Evolutionary conservation across 1,140 invertebrate species (phyloP), one percentile per base, ranked within the genome.

Genomic region (Meloidogyne hapla): DNA sequence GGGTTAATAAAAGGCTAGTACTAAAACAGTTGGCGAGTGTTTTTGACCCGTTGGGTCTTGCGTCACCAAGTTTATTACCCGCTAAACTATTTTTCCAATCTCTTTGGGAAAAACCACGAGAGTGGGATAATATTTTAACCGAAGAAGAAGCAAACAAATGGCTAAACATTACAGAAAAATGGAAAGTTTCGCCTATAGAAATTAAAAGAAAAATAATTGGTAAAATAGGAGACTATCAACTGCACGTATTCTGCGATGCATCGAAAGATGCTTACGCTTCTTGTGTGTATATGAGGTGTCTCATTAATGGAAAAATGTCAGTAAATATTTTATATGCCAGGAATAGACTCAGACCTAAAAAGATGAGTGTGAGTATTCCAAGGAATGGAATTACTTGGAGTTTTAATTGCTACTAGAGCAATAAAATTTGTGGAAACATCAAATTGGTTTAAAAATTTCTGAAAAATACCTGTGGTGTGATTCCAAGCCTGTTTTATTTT

Each of bases 1-100:
- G 33, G 15, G n/a, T 26, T 21, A 78, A 77, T 9, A 77, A 77
- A 79, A 77, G 74, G 25, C 13, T 13, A 68, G 63, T 77, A 21
- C 21, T 79, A 2, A 10, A 25, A 18, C 23, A 48, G 5, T 38
- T 77, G n/a, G 75, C 75, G 12, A n/a, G 26, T 12, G 23, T 78
- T 1, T 77, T 40, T 63, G 75, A 77, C 18, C 75, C 75, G 15
- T 23, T 77, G 15, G 75, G 75, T 15, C 21, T 77, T 3, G 45
- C 48, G 1, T 26, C 33, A 1, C 75, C 75, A n/a, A 28, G 10
- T 6, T 4, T 71, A 21, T 12, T 77, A 25, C 15, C 33, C 2
- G 9, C 66, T 42, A 25, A 21, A 21, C 10, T 21, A 9, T 18
- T 8, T 68, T 68, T 10, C 21, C 28, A 33, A 6, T 33, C 28